Conservation (phyloP, 37 sponge, comb jelly and placozoan species). For the Spongilla lacustris region DNA sequence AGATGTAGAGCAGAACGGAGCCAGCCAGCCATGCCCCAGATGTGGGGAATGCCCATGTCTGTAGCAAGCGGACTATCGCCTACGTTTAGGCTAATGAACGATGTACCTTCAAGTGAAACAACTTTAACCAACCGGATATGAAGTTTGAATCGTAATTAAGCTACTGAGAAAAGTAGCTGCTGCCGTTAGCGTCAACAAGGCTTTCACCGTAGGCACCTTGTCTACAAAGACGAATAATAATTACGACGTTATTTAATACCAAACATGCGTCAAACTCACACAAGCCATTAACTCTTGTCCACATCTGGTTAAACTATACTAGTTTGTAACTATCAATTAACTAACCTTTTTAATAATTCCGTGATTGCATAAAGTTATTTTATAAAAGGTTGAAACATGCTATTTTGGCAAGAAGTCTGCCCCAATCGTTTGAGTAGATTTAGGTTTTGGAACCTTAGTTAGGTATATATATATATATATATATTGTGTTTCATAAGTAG, state of each 20-base stretch:
- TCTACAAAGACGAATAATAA: conserved; percentile 10
- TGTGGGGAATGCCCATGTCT: conserved; percentile 49
- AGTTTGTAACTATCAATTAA: not conserved
- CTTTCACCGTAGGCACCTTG: conserved; percentile 42
- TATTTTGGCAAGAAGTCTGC: no score
- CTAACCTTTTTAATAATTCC: no score
- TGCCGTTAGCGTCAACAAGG: conserved; percentile 21
- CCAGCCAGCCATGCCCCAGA: conserved; percentile 46
- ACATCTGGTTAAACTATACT: not conserved
- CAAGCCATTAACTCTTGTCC: conserved; percentile 38
- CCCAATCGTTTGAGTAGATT: no score
- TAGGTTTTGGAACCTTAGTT: no score
- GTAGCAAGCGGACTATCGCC: conserved; percentile 17
- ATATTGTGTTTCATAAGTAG: no score
- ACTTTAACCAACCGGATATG: conserved; percentile 35
- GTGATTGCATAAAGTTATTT: no score
- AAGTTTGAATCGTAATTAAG: not conserved
- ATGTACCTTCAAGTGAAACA: not conserved
- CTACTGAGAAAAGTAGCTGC: conserved; percentile 21
- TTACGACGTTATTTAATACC: not conserved
- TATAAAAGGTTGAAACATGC: no score
- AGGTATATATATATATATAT: no score
- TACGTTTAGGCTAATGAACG: not conserved
- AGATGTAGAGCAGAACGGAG: conserved; percentile 45
- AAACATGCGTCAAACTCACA: conserved; percentile 14